Conservation (phyloP, 2,113 vertebrate species). For the Sciurus niger region DNA sequence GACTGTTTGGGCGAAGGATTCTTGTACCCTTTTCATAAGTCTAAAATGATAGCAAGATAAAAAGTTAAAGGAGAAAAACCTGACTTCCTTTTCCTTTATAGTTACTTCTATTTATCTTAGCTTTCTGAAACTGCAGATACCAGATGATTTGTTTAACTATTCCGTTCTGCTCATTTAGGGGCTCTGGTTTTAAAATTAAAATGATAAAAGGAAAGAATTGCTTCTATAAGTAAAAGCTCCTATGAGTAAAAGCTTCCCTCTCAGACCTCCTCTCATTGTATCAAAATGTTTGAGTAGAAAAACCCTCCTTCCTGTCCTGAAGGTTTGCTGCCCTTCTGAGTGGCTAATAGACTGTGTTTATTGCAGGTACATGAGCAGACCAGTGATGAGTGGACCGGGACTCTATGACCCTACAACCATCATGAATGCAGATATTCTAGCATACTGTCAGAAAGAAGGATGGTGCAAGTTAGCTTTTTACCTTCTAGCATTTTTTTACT, state of each 20-base stretch:
- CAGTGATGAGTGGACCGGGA: slow-evolving; percentile 98
- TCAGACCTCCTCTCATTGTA: neutral
- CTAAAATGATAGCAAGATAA: slow-evolving; percentile 26
- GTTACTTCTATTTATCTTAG: slow-evolving; percentile 20
- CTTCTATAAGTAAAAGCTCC: neutral
- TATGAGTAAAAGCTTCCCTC: neutral
- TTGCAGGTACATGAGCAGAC: slow-evolving; percentile 97
- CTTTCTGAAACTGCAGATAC: slow-evolving; percentile 45
- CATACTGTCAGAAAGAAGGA: slow-evolving; percentile 99
- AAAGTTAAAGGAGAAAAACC: slow-evolving; percentile 14
- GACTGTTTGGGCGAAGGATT: neutral
- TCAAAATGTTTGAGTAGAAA: neutral
- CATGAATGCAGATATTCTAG: slow-evolving; percentile 99
- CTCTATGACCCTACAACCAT: slow-evolving; percentile 99
- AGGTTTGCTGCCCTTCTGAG: neutral
- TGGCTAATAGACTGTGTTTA: slow-evolving; percentile 61
- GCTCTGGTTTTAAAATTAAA: slow-evolving; percentile 62
- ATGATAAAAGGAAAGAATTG: slow-evolving; percentile 25
- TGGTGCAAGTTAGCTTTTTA: slow-evolving; percentile 99
- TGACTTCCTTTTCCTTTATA: neutral
- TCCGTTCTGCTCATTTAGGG: neutral
- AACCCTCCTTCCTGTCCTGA: rapidly evolving
- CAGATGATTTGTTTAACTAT: slow-evolving; percentile 28
- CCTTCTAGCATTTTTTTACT: slow-evolving; percentile 99
- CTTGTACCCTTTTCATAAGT: neutral